Evolutionary conservation across 2,888 invertebrate genomes (phyloP).

Genomic region (Stenchaetothrips biformis): DNA sequence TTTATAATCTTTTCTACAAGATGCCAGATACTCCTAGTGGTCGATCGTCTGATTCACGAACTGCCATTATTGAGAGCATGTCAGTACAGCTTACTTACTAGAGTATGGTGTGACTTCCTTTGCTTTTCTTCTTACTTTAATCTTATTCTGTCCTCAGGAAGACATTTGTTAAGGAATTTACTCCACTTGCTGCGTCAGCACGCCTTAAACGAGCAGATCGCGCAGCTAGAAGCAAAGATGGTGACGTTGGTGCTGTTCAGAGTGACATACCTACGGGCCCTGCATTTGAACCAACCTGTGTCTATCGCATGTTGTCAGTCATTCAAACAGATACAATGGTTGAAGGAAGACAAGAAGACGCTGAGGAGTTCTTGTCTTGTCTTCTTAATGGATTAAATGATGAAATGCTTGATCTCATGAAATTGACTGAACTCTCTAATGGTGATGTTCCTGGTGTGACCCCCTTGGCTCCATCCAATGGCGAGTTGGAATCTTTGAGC

Average conservation of each 20-base stretch:
- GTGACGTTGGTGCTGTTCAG: neutral
- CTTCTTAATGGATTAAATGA: slow-evolving; percentile 91
- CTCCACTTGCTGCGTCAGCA: slow-evolving; percentile 53
- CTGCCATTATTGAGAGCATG: slow-evolving; percentile 90
- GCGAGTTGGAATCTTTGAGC: neutral
- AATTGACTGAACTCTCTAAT: neutral
- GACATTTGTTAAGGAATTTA: slow-evolving; percentile 74
- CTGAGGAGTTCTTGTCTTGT: slow-evolving; percentile 92
- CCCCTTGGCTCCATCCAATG: slow-evolving; percentile 26
- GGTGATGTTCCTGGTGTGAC: slow-evolving; percentile 30
- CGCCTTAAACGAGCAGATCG: slow-evolving; percentile 32
- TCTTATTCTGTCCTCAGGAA: slow-evolving; percentile 51
- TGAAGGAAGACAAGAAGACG: slow-evolving; percentile 93
- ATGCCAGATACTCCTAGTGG: slow-evolving; percentile 54
- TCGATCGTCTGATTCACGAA: slow-evolving; percentile 46
- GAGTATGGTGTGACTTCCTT: slow-evolving; percentile 40
- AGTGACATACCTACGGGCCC: slow-evolving; percentile 56
- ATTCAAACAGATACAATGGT: slow-evolving; percentile 67
- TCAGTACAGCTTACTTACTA: slow-evolving; percentile 52
- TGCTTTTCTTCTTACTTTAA: neutral
- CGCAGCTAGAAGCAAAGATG: slow-evolving; percentile 28
- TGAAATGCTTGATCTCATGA: slow-evolving; percentile 74
- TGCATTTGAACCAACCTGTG: slow-evolving; percentile 85
- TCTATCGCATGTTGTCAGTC: slow-evolving; percentile 77
- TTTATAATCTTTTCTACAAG: slow-evolving; percentile 82